Percentiles rank a stretch among this genome's conserved stretches.
Conservation (phyloP, 53 echinoderm and acorn worm genomes). For the Mesocentrotus franciscanus region DNA sequence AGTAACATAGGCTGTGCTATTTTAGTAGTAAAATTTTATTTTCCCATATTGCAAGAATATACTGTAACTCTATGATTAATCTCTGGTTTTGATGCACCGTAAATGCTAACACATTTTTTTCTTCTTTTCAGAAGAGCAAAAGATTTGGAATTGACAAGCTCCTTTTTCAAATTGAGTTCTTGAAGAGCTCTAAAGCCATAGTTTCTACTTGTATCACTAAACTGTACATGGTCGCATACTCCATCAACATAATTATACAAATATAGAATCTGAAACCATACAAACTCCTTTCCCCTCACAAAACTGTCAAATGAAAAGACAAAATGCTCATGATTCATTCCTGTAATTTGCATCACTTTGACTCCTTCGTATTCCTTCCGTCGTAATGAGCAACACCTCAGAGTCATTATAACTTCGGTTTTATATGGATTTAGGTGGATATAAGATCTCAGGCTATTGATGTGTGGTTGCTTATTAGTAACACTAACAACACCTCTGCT, state of each 20-base stretch:
- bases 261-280: background rate
- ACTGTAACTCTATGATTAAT: too few species aligned
- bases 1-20: too few species aligned
- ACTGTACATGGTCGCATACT: background rate
- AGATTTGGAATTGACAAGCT: background rate
- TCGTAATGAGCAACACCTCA: background rate
- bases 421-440: background rate
- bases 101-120: background rate
- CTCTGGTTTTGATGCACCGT: background rate
- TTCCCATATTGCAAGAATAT: too few species aligned
- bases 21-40: too few species aligned
- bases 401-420: background rate
- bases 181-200: background rate
- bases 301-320: background rate
- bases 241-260: background rate
- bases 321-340: conserved; percentile 3
- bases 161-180: background rate
- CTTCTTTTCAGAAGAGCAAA: background rate
- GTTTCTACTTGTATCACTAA: background rate
- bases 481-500: background rate
- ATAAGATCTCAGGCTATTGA: background rate
- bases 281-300: background rate
- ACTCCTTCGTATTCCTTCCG: background rate
- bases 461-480: background rate
- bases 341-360: background rate